Evolutionary conservation across 2,113 vertebrate species (phyloP), one percentile per base, ranked within the genome.

Genomic region (Sitta europaea): DNA sequence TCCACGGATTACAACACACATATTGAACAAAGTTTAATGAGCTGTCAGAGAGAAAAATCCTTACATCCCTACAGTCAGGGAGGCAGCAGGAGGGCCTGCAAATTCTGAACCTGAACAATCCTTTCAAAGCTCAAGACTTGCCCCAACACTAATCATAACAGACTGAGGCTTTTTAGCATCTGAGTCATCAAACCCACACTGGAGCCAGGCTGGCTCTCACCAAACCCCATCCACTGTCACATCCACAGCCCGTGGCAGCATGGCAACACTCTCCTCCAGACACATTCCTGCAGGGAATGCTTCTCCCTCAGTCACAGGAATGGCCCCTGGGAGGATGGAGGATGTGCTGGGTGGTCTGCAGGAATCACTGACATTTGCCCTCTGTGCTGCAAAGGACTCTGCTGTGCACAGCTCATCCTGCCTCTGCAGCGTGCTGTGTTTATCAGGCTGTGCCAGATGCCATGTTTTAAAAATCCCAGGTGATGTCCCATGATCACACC

Each of bases 21-120:
- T 71, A 75, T 23, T 75, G 87, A 89, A 65, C 61, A 54, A 75
- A 84, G 81, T 73, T 57, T 94, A 94, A 91, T 76, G 79, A 94
- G 75, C 82, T 88, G 72, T 53, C 59, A 63, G 72, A 68, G 29
- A 78, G 11, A 93, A n/a, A 93, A 83, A 80, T 66, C 59, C 76
- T 86, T 40, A 55, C 59, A 40, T 58, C 24, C 43, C 40, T 47
- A 19, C 48, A 76, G 54, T 40, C 14, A 9, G 36, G 22, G 29
- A 19, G 43, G 43, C 50, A 91, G 38, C 17, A 73, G n/a, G 47
- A 90, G 45, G 16, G 35, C 54, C 67, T 89, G 61, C 53, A 67
- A 75, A 72, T 72, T 75, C 58, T 79, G 42, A 78, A 63, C 45
- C 18, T 4, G 0, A 75, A 47, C 31, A 50, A 6, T 20, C 45